phyloP scores from a whole-genome alignment of 2,113 vertebrate genomes.

The Charina bottae region DNA sequence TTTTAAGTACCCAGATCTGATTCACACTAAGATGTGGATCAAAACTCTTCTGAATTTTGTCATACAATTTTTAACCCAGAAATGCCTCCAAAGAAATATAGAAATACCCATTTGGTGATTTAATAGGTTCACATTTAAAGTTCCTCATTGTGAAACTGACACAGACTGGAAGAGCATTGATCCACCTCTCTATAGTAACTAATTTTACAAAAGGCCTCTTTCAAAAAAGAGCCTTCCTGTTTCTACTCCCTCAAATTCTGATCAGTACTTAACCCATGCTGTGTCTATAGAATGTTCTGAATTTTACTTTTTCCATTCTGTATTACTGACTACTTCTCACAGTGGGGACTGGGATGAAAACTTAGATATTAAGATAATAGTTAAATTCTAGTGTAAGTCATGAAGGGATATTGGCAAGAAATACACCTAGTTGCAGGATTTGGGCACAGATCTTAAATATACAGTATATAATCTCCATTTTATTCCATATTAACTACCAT shows the following conservation, averaged over 20 bases:
- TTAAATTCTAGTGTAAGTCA: background rate
- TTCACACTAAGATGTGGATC: background rate
- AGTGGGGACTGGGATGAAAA: background rate
- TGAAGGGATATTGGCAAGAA: background rate
- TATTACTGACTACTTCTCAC: background rate
- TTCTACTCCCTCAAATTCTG: background rate
- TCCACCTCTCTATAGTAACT: background rate
- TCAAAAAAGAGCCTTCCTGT: background rate
- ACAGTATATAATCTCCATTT: too few relatives aligned
- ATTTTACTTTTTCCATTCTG: background rate
- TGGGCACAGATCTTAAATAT: background rate
- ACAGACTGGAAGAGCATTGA: background rate
- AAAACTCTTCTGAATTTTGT: background rate
- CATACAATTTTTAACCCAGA: background rate
- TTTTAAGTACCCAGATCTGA: background rate
- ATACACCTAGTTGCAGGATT: background rate
- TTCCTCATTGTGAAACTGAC: background rate
- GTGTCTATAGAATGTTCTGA: background rate
- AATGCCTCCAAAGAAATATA: background rate
- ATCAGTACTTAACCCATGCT: background rate
- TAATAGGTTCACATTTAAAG: background rate
- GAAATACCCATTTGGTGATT: background rate
- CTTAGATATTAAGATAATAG: background rate
- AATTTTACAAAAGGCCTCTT: background rate
- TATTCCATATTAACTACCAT: background rate